Base-by-base conservation (phyloP, 2,113 vertebrate species). In the Tenrec ecaudatus region DNA sequence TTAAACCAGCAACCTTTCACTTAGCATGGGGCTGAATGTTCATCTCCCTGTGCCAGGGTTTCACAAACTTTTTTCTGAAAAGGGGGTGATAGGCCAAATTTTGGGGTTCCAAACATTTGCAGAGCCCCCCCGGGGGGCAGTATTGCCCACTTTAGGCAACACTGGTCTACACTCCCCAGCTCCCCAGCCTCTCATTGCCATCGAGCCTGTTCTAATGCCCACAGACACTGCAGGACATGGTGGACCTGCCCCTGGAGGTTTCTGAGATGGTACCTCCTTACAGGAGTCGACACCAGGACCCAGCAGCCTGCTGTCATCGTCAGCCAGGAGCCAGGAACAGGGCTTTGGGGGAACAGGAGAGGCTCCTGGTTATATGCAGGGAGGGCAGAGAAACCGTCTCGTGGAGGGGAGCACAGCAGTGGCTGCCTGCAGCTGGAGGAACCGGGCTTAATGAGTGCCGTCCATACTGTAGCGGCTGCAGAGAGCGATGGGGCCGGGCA, bases 371-470 rank as follows among this genome's bases (percentile, higher is more conserved):
- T 0, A 1, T 17, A 14, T 3, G 47, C 47, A 53, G 2, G 47
- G 47, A 53, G 47, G 47, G 12, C 47, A 53, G 47, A 53, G 47
- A 53, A 53, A 53, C 47, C 47, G 9, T 10, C 47, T 4, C 10
- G 11, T 19, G 1, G 22, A 23, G 10, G 40, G 15, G 58, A 88
- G 29, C 43, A 53, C 11, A 43, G 15, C 14, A 2, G 11, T 57
- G 57, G 25, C 58, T 1, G 3, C 2, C 2, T 91, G 19, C 71
- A 0, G 7, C 11, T 8, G 22, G 43, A 27, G 19, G 69, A 14
- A 11, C 17, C 0, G 22, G n/a, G 57, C 16, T 0, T 12, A 7
- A 6, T 9, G 78, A 29, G 4, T 1, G 7, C 0, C 0, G 8
- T 22, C 20, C 2, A 29, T 22, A 4, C 1, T 2, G 6, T 14